Percentiles rank a stretch among this genome's conserved stretches.
These are phyloP conservation scores for Salmo trutta DNA, from an alignment of 2,797 vertebrate genomes.

Conservation along the genomic window DNA sequence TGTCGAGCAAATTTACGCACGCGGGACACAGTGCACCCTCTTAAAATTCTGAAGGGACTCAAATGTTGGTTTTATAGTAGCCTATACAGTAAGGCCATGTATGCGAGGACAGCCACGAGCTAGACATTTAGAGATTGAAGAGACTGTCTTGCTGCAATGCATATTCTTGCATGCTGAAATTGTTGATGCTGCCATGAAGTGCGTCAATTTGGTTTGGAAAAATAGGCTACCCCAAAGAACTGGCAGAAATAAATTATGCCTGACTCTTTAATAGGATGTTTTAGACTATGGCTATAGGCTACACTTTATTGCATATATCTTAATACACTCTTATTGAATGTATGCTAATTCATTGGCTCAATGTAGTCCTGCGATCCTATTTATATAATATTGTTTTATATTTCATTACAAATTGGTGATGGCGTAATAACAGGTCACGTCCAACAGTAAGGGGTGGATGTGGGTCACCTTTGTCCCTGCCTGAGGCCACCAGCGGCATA, in stretches of 20 bases:
- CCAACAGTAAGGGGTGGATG: too few species aligned
- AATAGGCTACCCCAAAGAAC: not conserved
- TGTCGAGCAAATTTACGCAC: not conserved
- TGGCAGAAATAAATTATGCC: not conserved
- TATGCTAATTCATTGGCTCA: not conserved
- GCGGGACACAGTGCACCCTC: not conserved
- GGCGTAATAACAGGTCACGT: too few species aligned
- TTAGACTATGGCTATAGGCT: not conserved
- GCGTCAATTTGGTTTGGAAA: too few species aligned
- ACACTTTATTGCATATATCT: not conserved
- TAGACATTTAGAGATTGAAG: too few species aligned
- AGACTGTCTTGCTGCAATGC: too few species aligned
- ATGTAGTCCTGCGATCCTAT: not conserved
- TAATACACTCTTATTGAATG: not conserved
- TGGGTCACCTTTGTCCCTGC: too few species aligned
- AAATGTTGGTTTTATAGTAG: not conserved
- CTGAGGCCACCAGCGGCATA: too few species aligned
- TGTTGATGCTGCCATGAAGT: too few species aligned
- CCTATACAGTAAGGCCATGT: not conserved
- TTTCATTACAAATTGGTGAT: not conserved
- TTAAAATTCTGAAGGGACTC: not conserved
- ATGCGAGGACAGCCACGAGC: too few species aligned
- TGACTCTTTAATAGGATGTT: not conserved
- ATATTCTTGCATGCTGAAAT: too few species aligned
- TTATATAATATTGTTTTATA: not conserved